Base-by-base conservation (phyloP, 1,140 invertebrate species). In the Triops cancriformis region DNA sequence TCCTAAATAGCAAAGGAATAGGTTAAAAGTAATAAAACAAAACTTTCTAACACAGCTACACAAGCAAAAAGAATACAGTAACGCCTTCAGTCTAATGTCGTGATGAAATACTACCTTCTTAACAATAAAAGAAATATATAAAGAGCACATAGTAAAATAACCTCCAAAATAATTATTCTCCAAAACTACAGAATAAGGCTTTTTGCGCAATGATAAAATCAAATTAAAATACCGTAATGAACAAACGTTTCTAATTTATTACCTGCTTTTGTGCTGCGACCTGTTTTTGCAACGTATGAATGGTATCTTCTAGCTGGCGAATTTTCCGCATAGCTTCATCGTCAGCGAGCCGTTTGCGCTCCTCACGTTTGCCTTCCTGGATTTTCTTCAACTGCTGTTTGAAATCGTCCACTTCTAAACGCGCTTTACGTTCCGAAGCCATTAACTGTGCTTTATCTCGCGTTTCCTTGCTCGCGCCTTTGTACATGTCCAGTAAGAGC, bases 381-480 rank as follows among this genome's bases (percentile, higher is more conserved):
- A 93, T 88, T 84, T 94, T 94, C 83, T 94, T 94, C 1, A 94
- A 85, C 81, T 93, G 92, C 80, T 92, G 90, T 9, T 92, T 89
- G 73, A 97, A 86, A 79, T 98, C 96, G 80, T 98, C 96, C 1
- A 96, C 86, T 84, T 98, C 96, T 26, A 91, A 90, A 64, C 93
- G 85, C 0, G 93, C 89, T 85, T 97, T 97, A 82, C 96, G 92
- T 85, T 98, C 96, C 1, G 93, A 91, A 11, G 95, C 94, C 95
- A 98, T 97, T 74, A 98, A 86, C 86, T 97, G 94, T 73, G 96
- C 95, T 86, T 98, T 98, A 83, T 98, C 96, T 26, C 96, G 87
- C 83, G 96, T 94, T 83, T 98, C 97, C 86, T 98, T 98, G 72
- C 94, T 93, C 26, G 95, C 94, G 64, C 94, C 93, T 88, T 98